Percentiles rank a stretch among this genome's conserved stretches.
These are phyloP conservation scores for Polymixis flavicincta DNA, from an alignment of 2,888 invertebrate genomes.

Conservation along the genomic window DNA sequence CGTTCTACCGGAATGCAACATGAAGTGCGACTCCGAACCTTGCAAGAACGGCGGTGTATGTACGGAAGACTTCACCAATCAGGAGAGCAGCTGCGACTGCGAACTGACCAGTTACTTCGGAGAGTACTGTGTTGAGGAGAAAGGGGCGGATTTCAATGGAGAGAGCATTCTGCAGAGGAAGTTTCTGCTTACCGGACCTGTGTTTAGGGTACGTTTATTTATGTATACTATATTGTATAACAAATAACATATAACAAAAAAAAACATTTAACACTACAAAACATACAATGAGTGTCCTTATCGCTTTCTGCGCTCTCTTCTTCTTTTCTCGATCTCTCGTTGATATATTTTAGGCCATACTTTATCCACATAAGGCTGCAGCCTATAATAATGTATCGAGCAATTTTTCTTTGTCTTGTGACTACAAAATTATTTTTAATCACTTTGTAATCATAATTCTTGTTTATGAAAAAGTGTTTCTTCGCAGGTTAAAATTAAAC, in stretches of 20 bases:
- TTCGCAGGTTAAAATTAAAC: slow-evolving; percentile 94
- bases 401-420: not conserved
- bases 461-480: not conserved
- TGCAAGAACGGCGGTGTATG: slow-evolving; percentile 97
- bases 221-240: no score
- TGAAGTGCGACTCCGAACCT: slow-evolving; percentile 96
- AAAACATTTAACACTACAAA: no score
- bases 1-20: slow-evolving; percentile 95
- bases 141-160: slow-evolving; percentile 97
- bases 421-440: not conserved
- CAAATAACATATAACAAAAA: no score
- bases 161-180: slow-evolving; percentile 95
- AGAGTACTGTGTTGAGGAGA: slow-evolving; percentile 96
- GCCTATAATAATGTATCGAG: not conserved
- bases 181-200: slow-evolving; percentile 93
- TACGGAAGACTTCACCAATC: slow-evolving; percentile 96
- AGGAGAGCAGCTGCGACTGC: slow-evolving; percentile 96
- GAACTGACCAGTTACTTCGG: slow-evolving; percentile 97
- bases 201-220: slow-evolving; percentile 84
- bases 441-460: not conserved
- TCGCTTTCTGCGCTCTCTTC: no score
- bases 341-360: not conserved
- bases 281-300: no score
- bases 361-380: not conserved
- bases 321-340: no score